Percentiles rank a stretch among this genome's conserved stretches.
Evolutionary conservation across 2,797 vertebrate species (phyloP).

Genomic region (Spizella passerina): DNA sequence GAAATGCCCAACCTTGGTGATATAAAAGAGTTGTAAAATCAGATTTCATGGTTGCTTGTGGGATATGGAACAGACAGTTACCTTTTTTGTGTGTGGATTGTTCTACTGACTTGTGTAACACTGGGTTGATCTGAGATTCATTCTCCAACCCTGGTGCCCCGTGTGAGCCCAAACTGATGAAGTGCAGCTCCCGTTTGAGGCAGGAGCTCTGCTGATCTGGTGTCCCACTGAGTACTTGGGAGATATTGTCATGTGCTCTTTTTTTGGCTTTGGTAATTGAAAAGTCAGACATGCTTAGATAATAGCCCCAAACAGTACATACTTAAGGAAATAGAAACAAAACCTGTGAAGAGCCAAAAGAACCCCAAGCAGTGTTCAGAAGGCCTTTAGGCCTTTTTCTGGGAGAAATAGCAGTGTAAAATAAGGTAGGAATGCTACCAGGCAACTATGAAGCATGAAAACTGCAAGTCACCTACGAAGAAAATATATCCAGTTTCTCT

Average conservation of each 20-base stretch:
- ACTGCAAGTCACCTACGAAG: background rate
- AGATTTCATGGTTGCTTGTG: background rate
- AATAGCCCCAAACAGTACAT: background rate
- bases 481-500: background rate
- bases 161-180: background rate
- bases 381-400: background rate
- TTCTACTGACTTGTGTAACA: fast-evolving
- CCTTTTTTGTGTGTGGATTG: background rate
- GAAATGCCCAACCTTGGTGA: background rate
- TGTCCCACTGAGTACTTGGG: background rate
- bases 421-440: background rate
- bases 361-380: background rate
- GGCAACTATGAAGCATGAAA: background rate
- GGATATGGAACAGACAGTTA: background rate
- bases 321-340: background rate
- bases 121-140: background rate
- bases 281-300: background rate
- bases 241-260: background rate
- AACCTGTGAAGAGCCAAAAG: background rate
- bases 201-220: background rate
- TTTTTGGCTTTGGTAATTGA: background rate
- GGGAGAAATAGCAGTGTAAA: background rate
- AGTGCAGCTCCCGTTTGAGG: background rate
- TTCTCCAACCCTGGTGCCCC: background rate
- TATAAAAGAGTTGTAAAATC: background rate